Base-by-base conservation (phyloP, 2,888 invertebrate species). In the Priocnemis perturbator region DNA sequence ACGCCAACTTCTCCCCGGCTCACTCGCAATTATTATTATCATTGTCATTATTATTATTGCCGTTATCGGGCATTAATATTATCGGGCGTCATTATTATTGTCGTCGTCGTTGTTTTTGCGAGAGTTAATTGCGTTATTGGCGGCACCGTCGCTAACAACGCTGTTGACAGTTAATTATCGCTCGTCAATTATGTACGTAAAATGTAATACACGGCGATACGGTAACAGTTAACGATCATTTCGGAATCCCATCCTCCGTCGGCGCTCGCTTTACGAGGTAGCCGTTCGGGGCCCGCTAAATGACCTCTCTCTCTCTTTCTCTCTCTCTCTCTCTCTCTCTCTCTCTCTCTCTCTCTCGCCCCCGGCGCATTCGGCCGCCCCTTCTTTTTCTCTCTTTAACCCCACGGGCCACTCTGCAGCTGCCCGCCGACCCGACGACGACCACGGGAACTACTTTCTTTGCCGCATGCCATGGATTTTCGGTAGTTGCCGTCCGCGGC, bases 391-490 rank as follows among this genome's bases (percentile, higher is more conserved):
- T 59, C 47, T 44, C 9, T 55, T 26, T n/a, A 5, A 4, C 23
- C 9, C 23, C 44, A 57, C 64, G 65, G 69, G 67, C 76, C 58
- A 58, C 37, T 11, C 11, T 37, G 37, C 37, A 37, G 37, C 17
- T 50, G 50, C 50, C 19, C 19, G 5, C 23, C 23, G 55, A 23
- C 20, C 52, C 20, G 53, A 53, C 45, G 21, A 48, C 37, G 37
- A 37, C 7, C 4, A 37, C 37, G 61, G 52, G 21, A 71, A 73
- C 76, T 66, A 74, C 76, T 78, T 79, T 79, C 81, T 79, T 78
- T 76, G 79, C 72, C 81, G 81, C 78, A 76, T 79, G 70, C 79
- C 78, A 74, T 52, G 67, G 65, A 76, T 79, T 79, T 79, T 78
- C 64, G 75, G 71, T 59, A 69, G 74, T 64, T 81, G 64, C 75